Base-by-base conservation (phyloP, 2,888 invertebrate genomes). In the Cinara cedri region DNA sequence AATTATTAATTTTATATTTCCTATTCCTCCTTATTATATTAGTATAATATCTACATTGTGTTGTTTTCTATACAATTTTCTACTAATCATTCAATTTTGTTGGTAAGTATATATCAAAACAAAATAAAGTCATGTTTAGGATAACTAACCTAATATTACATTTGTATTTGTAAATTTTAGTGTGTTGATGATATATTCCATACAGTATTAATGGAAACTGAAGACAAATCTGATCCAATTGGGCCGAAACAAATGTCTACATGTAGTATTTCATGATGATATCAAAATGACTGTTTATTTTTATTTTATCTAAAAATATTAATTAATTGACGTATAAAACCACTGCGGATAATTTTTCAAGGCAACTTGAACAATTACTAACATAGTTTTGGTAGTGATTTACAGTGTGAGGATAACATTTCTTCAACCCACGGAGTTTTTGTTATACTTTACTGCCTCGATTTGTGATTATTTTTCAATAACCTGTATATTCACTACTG, bases 121-220 rank as follows among this genome's bases (percentile, higher is more conserved):
- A 24, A 46, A 26, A 57, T 10, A 44, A 16, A 16, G 0, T 42
- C n/a, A 21, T 46, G 24, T 1, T 13, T 21, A 14, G 3, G 11
- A 44, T 44, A 1, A 71, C 14, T 62, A 1, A 71, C 14, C 49
- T 62, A 14, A 14, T 24, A 60, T 46, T 60, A 10, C 10, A 19
- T 11, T 10, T 72, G n/a, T 54, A 9, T n/a, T 51, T 26, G 6
- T 54, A n/a, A 49, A 82, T 82, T 90, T 90, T 88, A 95, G 94
- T 92, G 95, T 85, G 97, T 97, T 82, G 92, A 93, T 82, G 96
- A 97, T 86, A 93, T 97, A 86, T 98, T 98, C 87, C 93, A 94
- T 85, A 93, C 93, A 83, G 90, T 97, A 84, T 88, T 98, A 81
- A 89, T 91, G 83, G 93, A 96, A 87, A 97, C 97, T 84, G 97